A percentile compares a stretch with the other conserved stretches of the same genome.
These are phyloP conservation scores for Mus minutoides DNA, from an alignment of 2,797 vertebrate species.

Conservation along the genomic window DNA sequence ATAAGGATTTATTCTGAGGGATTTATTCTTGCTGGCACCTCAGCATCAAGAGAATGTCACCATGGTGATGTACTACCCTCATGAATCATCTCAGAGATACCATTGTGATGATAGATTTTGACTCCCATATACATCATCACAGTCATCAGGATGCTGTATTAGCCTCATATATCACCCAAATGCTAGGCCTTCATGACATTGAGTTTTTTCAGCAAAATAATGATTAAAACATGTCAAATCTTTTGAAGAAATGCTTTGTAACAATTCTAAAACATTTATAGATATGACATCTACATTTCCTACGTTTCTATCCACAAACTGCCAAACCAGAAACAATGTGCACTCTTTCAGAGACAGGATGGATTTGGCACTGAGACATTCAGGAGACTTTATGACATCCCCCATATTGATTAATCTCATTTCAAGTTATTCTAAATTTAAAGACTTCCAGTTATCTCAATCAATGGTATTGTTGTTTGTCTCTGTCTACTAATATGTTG, in stretches of 20 bases:
- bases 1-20: conserved; percentile 31
- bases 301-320: not conserved
- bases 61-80: conserved; percentile 61
- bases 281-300: conserved; percentile 24
- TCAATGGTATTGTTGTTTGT: not conserved
- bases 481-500: not conserved
- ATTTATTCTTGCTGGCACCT: conserved; percentile 71
- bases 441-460: not conserved
- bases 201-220: conserved; percentile 69
- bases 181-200: conserved; percentile 64
- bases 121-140: conserved; percentile 75
- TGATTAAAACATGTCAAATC: conserved; percentile 49
- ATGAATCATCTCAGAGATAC: conserved; percentile 78
- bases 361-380: not conserved
- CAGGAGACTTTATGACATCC: not conserved
- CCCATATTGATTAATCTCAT: not conserved
- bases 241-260: conserved; percentile 55
- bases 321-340: not conserved
- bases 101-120: conserved; percentile 75
- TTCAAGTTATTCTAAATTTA: conserved; percentile 16
- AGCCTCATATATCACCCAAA: conserved; percentile 72
- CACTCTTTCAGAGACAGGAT: not conserved
- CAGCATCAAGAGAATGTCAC: conserved; percentile 62
- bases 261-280: conserved; percentile 51
- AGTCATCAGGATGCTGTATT: conserved; percentile 80